Base-by-base conservation (phyloP, 2,797 vertebrate species). In the Glyptemys insculpta region DNA sequence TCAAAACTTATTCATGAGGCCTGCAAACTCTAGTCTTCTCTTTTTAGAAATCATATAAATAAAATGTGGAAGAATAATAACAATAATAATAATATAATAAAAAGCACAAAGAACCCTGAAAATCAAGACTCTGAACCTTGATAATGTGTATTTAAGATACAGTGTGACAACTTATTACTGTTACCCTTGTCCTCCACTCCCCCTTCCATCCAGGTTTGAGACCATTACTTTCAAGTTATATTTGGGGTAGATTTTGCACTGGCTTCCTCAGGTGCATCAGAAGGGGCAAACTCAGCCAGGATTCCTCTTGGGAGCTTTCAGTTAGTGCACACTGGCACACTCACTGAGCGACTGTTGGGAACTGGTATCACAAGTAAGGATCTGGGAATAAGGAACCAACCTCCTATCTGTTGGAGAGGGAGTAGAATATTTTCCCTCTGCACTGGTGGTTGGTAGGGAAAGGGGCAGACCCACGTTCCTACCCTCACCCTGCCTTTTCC, bases 221-320 rank as follows among this genome's bases (percentile, higher is more conserved):
- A 78, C 9, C 1, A 0, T 82, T 4, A 3, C 29, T 81, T 78
- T n/a, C 3, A n/a, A 52, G 11, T 50, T 83, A 53, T 3, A 21
- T 62, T 92, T 86, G 72, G 79, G 37, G 37, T 41, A 41, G 37
- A 11, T 52, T 16, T 15, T 79, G 29, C 21, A 3, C 62, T 86
- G 53, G 19, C 19, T 87, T 91, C 31, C 25, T 79, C 59, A 27
- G 52, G 8, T 18, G 1, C 9, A 21, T 21, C 34, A 19, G 1
- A 0, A 72, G 41, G 16, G 5, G 10, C 11, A 18, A n/a, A 11
- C 23, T 27, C 72, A 84, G 49, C 79, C n/a, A 0, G 1, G 0
- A 72, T 89, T 92, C 8, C 21, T 81, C 49, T 53, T 41, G 47
- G 19, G 4, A 4, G 6, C 16, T 87, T 81, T 16, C n/a, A 37